phyloP scores from a whole-genome alignment of 1,140 invertebrate species.

The Dendroctonus valens region DNA sequence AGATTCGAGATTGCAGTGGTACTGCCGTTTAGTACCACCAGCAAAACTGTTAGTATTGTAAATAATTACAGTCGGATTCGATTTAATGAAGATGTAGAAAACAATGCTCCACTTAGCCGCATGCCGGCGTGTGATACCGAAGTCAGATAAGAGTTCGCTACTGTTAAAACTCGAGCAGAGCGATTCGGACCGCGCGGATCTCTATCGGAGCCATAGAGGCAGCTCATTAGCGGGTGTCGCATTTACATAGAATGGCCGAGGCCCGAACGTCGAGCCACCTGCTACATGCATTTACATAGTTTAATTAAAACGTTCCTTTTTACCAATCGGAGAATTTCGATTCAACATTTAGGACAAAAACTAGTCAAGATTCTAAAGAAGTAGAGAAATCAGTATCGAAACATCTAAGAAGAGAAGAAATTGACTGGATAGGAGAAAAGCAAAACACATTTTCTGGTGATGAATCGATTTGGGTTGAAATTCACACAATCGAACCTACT shows the following conservation, averaged over 20 bases:
- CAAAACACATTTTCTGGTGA: too few species aligned
- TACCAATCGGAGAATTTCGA: too few species aligned
- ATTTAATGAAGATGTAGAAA: conserved; percentile 32
- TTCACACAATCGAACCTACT: too few species aligned
- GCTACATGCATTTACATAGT: conserved; percentile 38
- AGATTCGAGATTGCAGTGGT: background rate
- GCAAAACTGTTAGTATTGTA: conserved; percentile 23
- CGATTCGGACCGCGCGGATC: conserved; percentile 23
- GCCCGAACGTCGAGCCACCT: conserved; percentile 39
- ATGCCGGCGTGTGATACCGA: conserved; percentile 28
- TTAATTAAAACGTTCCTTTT: conserved; percentile 41
- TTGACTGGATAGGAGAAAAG: too few species aligned
- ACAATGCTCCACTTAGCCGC: conserved; percentile 33
- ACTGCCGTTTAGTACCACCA: conserved; percentile 13
- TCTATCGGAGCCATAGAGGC: conserved; percentile 27
- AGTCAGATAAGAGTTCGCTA: conserved; percentile 30
- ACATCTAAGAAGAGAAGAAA: too few species aligned
- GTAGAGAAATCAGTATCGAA: too few species aligned
- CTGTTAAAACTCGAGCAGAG: conserved; percentile 32
- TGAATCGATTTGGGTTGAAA: too few species aligned
- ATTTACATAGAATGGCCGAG: conserved; percentile 48
- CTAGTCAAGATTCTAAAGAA: too few species aligned
- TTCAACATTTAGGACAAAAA: too few species aligned
- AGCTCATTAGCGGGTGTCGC: conserved; percentile 49
- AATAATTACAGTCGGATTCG: conserved; percentile 26